Evolutionary conservation across 1,140 invertebrate genomes (phyloP).

Genomic region (Trichonephila clavipes): DNA sequence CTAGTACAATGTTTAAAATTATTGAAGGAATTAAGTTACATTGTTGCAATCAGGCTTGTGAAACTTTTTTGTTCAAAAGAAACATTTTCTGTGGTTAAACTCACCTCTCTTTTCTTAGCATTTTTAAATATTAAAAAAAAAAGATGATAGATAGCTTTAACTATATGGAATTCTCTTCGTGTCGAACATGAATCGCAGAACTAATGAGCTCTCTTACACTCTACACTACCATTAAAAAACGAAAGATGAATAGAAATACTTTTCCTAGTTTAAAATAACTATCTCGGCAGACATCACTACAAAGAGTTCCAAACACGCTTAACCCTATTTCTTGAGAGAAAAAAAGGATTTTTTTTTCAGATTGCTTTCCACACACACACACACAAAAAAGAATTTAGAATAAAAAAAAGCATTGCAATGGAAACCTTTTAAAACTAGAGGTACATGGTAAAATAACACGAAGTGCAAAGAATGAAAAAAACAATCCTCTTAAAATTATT

Average conservation of each 20-base stretch:
- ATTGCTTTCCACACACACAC: too few species aligned
- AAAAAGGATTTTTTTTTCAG: background rate
- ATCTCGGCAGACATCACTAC: background rate
- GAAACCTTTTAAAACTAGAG: background rate
- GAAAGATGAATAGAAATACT: background rate
- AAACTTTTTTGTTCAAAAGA: too few species aligned
- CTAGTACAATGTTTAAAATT: too few species aligned
- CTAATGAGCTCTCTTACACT: background rate
- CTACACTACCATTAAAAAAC: background rate
- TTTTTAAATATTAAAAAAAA: background rate
- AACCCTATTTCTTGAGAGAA: background rate
- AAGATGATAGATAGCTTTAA: background rate
- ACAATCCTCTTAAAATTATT: background rate
- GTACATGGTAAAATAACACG: too few species aligned
- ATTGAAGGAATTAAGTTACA: too few species aligned
- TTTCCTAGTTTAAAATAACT: background rate
- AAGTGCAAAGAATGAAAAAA: background rate
- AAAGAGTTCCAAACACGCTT: background rate
- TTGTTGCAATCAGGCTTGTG: too few species aligned
- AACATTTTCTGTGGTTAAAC: too few species aligned
- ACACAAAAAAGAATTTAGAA: background rate
- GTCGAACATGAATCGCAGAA: background rate
- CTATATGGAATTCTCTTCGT: background rate
- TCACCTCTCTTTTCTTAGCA: too few species aligned
- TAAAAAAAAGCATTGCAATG: background rate